These are phyloP conservation scores for Neoscelio sp. DNA, from an alignment of 2,888 invertebrate species.

Conservation along the genomic window DNA sequence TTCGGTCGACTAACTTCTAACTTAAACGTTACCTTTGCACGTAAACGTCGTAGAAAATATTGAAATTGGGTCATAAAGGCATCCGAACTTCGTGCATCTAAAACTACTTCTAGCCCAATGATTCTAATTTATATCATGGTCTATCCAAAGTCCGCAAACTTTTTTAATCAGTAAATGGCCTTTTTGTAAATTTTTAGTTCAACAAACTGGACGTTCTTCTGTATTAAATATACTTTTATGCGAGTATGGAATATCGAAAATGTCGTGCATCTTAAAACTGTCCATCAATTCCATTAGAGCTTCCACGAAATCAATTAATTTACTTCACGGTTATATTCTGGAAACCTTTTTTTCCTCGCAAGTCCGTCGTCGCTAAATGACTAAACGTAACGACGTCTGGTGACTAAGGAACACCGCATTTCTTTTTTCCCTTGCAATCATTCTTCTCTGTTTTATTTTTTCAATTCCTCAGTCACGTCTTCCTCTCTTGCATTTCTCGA, in stretches of 20 bases:
- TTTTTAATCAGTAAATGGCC: conserved; percentile 24
- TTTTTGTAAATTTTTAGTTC: background rate
- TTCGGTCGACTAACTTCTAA: conserved; percentile 10
- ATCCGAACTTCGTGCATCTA: conserved; percentile 26
- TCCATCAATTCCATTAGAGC: conserved; percentile 15
- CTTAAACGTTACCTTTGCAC: too few species aligned
- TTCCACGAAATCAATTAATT: conserved; percentile 44
- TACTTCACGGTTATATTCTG: conserved; percentile 5
- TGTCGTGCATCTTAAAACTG: background rate
- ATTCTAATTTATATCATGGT: conserved; percentile 23
- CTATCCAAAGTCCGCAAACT: conserved; percentile 14
- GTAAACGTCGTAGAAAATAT: conserved; percentile 14
- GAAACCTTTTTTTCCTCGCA: conserved; percentile 18
- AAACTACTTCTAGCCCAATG: conserved; percentile 6
- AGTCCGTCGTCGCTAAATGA: conserved; percentile 24
- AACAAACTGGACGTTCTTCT: too few species aligned
- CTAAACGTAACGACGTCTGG: conserved; percentile 34
- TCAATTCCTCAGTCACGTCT: conserved; percentile 37
- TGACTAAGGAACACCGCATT: conserved; percentile 41
- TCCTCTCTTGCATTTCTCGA: conserved; percentile 38
- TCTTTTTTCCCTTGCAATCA: conserved; percentile 9
- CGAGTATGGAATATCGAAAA: conserved; percentile 1
- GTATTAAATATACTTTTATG: too few species aligned
- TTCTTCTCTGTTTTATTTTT: conserved; percentile 22
- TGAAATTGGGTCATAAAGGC: conserved; percentile 30